Base-by-base conservation (phyloP, 2,888 invertebrate species). In the Pollenia labialis region DNA sequence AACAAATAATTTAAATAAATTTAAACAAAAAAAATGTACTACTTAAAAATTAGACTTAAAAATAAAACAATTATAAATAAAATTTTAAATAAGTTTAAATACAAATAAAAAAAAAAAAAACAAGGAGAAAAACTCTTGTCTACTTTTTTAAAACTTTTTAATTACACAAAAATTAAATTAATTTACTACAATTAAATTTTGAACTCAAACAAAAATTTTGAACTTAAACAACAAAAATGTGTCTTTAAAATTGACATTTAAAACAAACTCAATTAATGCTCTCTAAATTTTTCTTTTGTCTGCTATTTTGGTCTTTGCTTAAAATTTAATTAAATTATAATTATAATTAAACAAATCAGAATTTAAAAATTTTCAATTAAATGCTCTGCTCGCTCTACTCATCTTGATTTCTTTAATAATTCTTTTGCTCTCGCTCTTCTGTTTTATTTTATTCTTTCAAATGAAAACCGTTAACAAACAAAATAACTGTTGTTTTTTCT, bases 221-320 rank as follows among this genome's bases (percentile, higher is more conserved):
- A 0, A 32, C 32, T 1, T 32, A 32, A 32, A 32, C 32, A 32
- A 32, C 4, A 32, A 32, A 32, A 32, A 32, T 6, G 6, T 32
- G 4, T 32, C 32, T 32, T 32, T 32, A 6, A 32, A 32, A 32
- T 32, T 32, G 4, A 32, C 32, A 32, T 32, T 6, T 32, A 1
- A 32, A 32, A 32, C 32, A 32, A 32, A 32, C 32, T 32, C 6
- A 32, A 32, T 6, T 44, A 16, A 76, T 80, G 88, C 85, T 89
- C 89, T 83, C 85, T 85, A 80, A 86, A 12, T 40, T 6, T 64
- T 1, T 18, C 10, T 46, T 54, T 54, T 46, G 18, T 8, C 54
- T 16, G 23, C 46, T 72, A 64, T 79, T 32, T 87, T 85, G 69
- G 85, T 68, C 72, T 84, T 68, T 79, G 79, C 68, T 68, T 68